These are phyloP conservation scores for Phengaris arion DNA, from an alignment of 2,888 invertebrate species.

Conservation along the genomic window DNA sequence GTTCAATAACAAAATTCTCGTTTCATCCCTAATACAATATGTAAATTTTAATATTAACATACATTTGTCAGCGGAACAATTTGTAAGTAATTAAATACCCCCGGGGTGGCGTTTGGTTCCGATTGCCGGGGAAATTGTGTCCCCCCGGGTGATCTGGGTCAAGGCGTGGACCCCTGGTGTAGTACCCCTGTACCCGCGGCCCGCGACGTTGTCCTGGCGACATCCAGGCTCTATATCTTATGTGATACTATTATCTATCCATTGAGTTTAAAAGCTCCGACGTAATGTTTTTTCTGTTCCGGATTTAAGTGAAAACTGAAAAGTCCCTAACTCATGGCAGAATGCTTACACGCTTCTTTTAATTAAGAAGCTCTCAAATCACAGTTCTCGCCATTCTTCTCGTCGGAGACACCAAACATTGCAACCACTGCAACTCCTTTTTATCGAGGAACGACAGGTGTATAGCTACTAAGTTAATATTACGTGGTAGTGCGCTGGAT, in stretches of 20 bases:
- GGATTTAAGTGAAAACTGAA: no score
- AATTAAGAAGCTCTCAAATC: no score
- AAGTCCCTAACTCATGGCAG: no score
- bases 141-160: background rate
- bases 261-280: background rate
- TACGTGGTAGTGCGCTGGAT: no score
- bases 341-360: no score
- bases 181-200: background rate
- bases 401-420: no score
- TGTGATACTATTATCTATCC: slow-evolving; percentile 7
- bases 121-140: background rate
- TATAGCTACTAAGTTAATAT: no score
- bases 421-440: no score
- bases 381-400: no score
- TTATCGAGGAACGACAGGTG: no score
- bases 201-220: background rate
- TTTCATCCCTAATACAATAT: slow-evolving; percentile 1
- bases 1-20: slow-evolving; percentile 8
- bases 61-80: background rate
- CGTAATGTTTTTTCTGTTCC: background rate
- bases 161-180: slow-evolving; percentile 8
- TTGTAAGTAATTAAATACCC: slow-evolving; percentile 12
- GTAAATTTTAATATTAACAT: slow-evolving; percentile 9
- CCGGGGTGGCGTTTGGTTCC: background rate
- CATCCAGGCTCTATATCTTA: background rate